phyloP scores from a whole-genome alignment of 2,797 vertebrate genomes.

The Spondyliosoma cantharus region DNA sequence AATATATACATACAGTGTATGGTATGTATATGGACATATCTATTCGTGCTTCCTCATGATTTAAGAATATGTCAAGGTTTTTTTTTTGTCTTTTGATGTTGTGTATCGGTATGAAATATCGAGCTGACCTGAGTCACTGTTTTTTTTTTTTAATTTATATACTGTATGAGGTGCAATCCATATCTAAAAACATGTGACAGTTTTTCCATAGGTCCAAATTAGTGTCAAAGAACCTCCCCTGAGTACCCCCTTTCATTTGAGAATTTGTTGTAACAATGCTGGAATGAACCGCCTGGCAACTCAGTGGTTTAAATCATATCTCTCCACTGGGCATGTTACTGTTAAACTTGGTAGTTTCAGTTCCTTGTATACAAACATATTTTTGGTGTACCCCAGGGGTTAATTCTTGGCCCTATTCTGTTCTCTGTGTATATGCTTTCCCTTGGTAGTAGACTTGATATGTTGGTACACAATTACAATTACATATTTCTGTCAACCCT shows the following conservation, averaged over 20 bases:
- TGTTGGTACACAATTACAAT: neutral
- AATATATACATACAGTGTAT: constrained; percentile 40
- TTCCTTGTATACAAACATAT: neutral
- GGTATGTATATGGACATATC: constrained; percentile 12
- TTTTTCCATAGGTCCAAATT: neutral
- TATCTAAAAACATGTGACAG: neutral
- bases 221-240: neutral
- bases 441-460: neutral
- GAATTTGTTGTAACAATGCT: no score
- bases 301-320: neutral
- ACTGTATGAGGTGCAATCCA: neutral
- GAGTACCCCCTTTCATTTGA: neutral
- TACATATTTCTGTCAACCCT: neutral
- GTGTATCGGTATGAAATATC: neutral
- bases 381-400: neutral
- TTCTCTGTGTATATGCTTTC: neutral
- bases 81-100: neutral
- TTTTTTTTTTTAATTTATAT: neutral
- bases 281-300: no score
- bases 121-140: neutral
- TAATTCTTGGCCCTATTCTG: neutral
- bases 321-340: no score
- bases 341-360: neutral
- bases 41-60: neutral
- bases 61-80: neutral